Evolutionary conservation across 2,113 vertebrate species (phyloP).

Genomic region (Sphyrna mokarran): DNA sequence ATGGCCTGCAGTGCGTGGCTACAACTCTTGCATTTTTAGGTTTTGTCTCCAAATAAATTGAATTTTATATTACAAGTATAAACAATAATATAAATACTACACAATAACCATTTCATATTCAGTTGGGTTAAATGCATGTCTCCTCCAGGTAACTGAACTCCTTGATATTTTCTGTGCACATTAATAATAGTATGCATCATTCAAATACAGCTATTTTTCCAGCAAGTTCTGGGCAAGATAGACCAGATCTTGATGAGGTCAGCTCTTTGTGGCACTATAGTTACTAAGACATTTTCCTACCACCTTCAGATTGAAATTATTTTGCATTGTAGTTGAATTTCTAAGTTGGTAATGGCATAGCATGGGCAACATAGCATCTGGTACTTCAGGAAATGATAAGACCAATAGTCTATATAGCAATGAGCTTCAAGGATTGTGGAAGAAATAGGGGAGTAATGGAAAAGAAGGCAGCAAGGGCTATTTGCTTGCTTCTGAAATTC

Average conservation of each 20-base stretch:
- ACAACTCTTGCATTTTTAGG: background rate
- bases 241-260: background rate
- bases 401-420: background rate
- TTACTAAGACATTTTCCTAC: background rate
- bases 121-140: background rate
- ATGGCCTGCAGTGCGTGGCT: background rate
- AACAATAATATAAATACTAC: background rate
- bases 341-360: background rate
- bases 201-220: background rate
- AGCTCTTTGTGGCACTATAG: background rate
- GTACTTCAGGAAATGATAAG: background rate
- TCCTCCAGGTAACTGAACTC: background rate
- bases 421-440: background rate
- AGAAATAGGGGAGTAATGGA: background rate
- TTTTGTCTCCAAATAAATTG: background rate
- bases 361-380: background rate
- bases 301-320: background rate
- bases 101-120: background rate
- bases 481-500: background rate
- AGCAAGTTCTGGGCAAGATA: background rate
- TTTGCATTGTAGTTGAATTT: background rate
- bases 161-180: background rate
- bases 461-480: background rate
- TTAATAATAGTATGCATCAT: background rate
- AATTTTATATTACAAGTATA: background rate